Evolutionary conservation across 2,797 vertebrate genomes (phyloP).

Genomic region (Coracias cyanogaster): DNA sequence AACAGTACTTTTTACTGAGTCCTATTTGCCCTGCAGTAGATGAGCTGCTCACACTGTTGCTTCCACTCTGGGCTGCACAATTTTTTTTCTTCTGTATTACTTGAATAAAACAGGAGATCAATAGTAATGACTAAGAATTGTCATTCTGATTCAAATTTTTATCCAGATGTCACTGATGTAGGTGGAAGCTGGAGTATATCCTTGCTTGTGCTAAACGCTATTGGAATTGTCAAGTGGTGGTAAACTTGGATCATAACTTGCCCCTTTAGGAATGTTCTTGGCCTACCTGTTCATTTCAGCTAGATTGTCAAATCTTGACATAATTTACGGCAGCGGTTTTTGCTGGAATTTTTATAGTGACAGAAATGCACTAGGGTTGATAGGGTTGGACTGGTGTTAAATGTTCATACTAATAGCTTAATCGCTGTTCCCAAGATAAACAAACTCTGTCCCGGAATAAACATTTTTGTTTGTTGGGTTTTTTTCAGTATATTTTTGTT

Average conservation of each 20-base stretch:
- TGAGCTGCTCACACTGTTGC: neutral
- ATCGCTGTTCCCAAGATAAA: neutral
- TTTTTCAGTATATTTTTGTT: neutral
- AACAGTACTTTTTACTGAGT: neutral
- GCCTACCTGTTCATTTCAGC: neutral
- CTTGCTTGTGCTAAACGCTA: neutral
- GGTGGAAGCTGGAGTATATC: neutral
- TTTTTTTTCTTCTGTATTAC: neutral
- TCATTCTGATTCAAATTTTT: neutral
- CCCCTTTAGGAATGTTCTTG: neutral
- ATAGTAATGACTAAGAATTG: neutral
- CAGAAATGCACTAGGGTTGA: neutral
- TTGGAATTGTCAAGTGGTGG: neutral
- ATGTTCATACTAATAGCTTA: neutral
- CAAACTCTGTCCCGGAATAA: neutral
- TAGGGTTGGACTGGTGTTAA: neutral
- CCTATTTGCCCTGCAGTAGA: neutral
- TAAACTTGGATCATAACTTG: neutral
- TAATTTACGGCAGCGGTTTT: neutral
- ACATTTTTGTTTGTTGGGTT: neutral
- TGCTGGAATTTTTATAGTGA: neutral
- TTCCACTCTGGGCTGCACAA: neutral
- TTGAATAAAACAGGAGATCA: neutral
- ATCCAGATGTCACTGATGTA: neutral
- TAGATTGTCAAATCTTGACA: neutral